A percentile compares a stretch with the other conserved stretches of the same genome.
Evolutionary conservation across 2,113 vertebrate species (phyloP).

Genomic region (Zosterops japonicus): DNA sequence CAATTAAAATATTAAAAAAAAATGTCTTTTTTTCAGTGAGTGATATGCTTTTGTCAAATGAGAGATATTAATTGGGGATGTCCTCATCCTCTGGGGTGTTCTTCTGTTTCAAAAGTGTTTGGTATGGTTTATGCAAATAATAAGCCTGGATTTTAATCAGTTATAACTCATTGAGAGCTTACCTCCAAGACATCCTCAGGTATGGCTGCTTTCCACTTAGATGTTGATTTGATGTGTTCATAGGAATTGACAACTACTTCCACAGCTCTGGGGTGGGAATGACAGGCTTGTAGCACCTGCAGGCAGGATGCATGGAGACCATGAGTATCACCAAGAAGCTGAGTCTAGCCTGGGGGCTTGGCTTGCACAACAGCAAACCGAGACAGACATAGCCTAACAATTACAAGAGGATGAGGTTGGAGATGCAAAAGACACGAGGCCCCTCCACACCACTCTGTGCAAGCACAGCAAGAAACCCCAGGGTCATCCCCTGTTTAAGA

Average conservation of each 20-base stretch:
- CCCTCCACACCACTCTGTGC: not conserved
- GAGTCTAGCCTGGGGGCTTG: not conserved
- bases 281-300: slow-evolving; percentile 89
- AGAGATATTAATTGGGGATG: not conserved
- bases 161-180: not conserved
- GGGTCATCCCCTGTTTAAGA: not conserved
- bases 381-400: not conserved
- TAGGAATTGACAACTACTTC: slow-evolving; percentile 90
- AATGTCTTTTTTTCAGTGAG: not conserved
- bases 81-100: not conserved
- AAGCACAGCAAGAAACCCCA: not conserved
- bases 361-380: not conserved
- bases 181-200: slow-evolving; percentile 87
- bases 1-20: not conserved
- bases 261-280: slow-evolving; percentile 81
- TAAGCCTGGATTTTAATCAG: not conserved
- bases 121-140: not conserved
- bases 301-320: not conserved
- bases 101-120: not conserved
- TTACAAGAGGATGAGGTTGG: fast-evolving
- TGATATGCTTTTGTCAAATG: not conserved
- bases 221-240: slow-evolving; percentile 82
- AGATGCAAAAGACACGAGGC: not conserved
- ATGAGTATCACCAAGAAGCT: not conserved
- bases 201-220: slow-evolving; percentile 86